Evolutionary conservation across 2,113 vertebrate species (phyloP), one percentile per base, ranked within the genome.

Genomic region (Galeopterus variegatus): DNA sequence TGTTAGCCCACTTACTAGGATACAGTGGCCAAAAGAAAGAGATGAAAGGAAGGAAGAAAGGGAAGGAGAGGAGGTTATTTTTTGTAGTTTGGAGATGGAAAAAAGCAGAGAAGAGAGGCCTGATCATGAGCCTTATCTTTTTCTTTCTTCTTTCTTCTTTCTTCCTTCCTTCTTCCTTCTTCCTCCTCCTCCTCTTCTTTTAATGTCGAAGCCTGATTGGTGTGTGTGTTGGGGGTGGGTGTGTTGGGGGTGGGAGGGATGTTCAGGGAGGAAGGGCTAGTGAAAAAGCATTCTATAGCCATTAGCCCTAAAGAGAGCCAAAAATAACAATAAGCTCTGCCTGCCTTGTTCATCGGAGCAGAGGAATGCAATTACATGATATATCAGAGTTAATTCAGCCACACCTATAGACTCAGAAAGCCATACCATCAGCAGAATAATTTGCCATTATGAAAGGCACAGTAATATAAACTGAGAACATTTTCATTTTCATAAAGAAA

Each of bases 381-480:
- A 76, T 56, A 58, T 26, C 48, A 4, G 19, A 33, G 45, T 76
- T 85, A 83, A 83, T 56, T 86, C 54, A 56, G 17, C 50, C 77
- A 58, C 58, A 72, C 33, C 60, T 81, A 24, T 50, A 26, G 8
- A 52, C 50, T 52, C 23, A 65, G 70, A 87, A 62, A 95, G 41
- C 19, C 28, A 62, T 21, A 52, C 7, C 26, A 77, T 45, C 41
- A 26, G 12, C 60, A 82, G 48, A 96, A 88, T 80, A 75, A 70
- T 76, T 48, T 56, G 8, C 45, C 58, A 33, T 50, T 83, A 50
- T 80, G 70, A 96, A 94, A 92, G 33, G 9, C 62, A 54, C 76
- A 77, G 26, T 52, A 48, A 80, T 58, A 90, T n/a, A 92, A 94
- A 95, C 48, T 80, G 18, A 90, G 14, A 88, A 28, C 45, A 89